Conservation (phyloP, 2,113 vertebrate genomes). For the Circaetus gallicus region DNA sequence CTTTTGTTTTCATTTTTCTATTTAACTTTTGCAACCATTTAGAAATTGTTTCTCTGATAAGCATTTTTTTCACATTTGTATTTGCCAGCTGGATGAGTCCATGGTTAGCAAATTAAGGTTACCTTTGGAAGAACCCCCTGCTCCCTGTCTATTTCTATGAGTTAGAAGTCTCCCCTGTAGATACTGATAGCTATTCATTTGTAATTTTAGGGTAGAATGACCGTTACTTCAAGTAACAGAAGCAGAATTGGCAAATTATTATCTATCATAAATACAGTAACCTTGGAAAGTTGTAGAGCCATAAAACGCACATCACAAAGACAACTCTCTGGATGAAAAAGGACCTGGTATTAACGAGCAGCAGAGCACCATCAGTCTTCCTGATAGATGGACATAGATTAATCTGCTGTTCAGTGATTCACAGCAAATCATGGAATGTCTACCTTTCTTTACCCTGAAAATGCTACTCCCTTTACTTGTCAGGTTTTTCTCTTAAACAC, state of each 20-base stretch:
- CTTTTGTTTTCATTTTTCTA: neutral
- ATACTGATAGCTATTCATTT: neutral
- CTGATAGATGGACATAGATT: constrained; percentile 47
- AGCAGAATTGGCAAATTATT: constrained; percentile 41
- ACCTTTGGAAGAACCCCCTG: neutral
- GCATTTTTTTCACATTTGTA: neutral
- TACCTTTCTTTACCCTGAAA: neutral
- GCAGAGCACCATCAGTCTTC: constrained; percentile 35
- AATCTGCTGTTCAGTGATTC: constrained; percentile 43
- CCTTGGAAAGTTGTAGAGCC: constrained; percentile 50
- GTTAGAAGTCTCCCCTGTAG: neutral
- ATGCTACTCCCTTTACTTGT: neutral
- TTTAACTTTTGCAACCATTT: neutral
- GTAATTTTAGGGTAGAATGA: neutral
- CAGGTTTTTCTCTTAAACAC: neutral
- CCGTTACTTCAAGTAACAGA: neutral
- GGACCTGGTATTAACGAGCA: neutral
- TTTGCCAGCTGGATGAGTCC: neutral
- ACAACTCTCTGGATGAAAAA: constrained; percentile 41
- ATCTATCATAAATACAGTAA: constrained; percentile 25
- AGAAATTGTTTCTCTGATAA: neutral
- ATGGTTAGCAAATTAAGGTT: neutral
- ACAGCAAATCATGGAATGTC: constrained; percentile 36
- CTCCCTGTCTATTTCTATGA: neutral
- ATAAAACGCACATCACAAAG: constrained; percentile 40